phyloP scores from a whole-genome alignment of 2,888 invertebrate species.

The Marronus borbonicus region DNA sequence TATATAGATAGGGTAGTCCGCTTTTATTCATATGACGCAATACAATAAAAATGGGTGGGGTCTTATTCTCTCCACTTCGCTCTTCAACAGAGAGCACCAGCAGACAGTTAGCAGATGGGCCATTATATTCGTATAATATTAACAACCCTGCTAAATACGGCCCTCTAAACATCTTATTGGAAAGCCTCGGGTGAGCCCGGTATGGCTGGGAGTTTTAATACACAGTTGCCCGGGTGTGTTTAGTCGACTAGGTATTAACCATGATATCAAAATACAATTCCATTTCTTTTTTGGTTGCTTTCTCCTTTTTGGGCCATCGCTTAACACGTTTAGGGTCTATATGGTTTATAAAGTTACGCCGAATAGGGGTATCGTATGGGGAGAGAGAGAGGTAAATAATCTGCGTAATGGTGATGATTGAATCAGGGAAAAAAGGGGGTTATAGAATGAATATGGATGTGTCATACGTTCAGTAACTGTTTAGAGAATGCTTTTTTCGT shows the following conservation, averaged over 20 bases:
- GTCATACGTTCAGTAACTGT: no score
- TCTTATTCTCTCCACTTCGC: background rate
- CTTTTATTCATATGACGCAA: slow-evolving; percentile 44
- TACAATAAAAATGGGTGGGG: slow-evolving; percentile 50
- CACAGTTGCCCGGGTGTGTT: slow-evolving; percentile 31
- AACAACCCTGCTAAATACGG: slow-evolving; percentile 51
- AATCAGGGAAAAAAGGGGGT: background rate
- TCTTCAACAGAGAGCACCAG: slow-evolving; percentile 2
- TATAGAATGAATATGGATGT: background rate
- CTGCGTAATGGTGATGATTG: slow-evolving; percentile 18
- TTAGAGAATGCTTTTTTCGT: no score
- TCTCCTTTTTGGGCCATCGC: background rate
- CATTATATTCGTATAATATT: slow-evolving; percentile 51
- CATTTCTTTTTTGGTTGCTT: background rate
- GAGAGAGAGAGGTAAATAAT: background rate
- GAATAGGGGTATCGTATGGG: background rate
- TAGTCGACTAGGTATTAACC: background rate
- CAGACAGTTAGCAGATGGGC: slow-evolving; percentile 55
- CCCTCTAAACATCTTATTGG: slow-evolving; percentile 49
- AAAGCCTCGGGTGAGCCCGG: slow-evolving; percentile 26
- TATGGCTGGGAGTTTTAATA: slow-evolving; percentile 26
- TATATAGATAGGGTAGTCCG: slow-evolving; percentile 23
- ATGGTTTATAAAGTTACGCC: background rate
- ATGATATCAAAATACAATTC: slow-evolving; percentile 34
- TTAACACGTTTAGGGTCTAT: slow-evolving; percentile 15